Base-by-base conservation (phyloP, 2,888 invertebrate genomes). In the Blastobasis lacticolella region DNA sequence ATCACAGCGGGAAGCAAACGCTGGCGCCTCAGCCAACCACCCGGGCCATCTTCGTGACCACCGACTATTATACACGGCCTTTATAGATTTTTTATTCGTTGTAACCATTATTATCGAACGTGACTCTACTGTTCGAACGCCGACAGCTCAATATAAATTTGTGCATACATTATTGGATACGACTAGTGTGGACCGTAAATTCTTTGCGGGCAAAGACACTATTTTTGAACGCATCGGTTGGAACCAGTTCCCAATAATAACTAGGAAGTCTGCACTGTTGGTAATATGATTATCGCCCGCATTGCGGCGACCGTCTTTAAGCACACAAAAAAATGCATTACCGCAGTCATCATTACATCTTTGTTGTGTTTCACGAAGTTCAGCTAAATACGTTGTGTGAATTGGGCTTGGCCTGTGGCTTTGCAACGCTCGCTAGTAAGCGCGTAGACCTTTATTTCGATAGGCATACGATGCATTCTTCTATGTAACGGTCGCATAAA, bases 331-430 rank as follows among this genome's bases (percentile, higher is more conserved):
- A 81, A 79, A 80, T 78, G 79, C 85, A 85, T 85, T 83, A 83
- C 79, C 81, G 75, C 68, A 66, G 73, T 64, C 78, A 84, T 84
- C 76, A 83, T 84, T 83, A 81, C 75, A 71, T 77, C 77, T 79
- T 65, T 71, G 78, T 82, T 75, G 78, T 76, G 78, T 82, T 87
- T 87, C 86, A 82, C 86, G 67, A 83, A 82, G 73, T 77, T 81
- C 77, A 81, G 86, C 82, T 87, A 85, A 85, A 82, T 69, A 80
- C 75, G 71, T 74, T 70, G 85, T 86, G 85, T 84, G 78, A 86
- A 86, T 86, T 86, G 79, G 76, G 67, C 67, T 73, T 63, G 66
- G 69, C 73, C 71, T 68, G 71, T 71, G 63, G 63, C 62, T 63
- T 55, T 59, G 60, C 60, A 58, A 59, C 57, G 37, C 56, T 54